phyloP scores from a whole-genome alignment of 37 sponge, comb jelly and placozoan species.

The Ephydatia muelleri region DNA sequence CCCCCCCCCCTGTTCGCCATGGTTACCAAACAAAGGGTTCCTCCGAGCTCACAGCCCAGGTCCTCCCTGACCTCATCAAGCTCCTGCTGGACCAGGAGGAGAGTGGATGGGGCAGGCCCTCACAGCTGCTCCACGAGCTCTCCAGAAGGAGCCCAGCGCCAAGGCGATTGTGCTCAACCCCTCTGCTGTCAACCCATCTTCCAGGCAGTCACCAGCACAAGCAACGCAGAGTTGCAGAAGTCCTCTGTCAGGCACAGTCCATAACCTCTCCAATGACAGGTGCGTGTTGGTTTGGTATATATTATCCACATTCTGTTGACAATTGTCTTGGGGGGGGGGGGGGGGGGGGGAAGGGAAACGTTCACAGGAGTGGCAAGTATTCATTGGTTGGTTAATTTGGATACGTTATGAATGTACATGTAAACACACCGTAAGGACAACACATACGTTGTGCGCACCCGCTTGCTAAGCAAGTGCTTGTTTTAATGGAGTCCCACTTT shows the following conservation, averaged over 20 bases:
- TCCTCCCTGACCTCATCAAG: constrained; percentile 73
- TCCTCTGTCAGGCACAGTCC: constrained; percentile 63
- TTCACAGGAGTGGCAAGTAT: too few relatives aligned
- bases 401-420: too few relatives aligned
- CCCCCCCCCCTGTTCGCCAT: not conserved
- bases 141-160: constrained; percentile 89
- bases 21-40: constrained; percentile 50
- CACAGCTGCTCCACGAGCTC: constrained; percentile 80
- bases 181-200: constrained; percentile 61
- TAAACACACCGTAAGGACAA: too few relatives aligned
- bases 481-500: too few relatives aligned
- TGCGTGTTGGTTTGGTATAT: not conserved
- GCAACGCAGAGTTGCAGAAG: constrained; percentile 72
- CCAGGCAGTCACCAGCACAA: constrained; percentile 68
- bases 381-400: too few relatives aligned
- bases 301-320: too few relatives aligned
- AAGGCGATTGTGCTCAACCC: constrained; percentile 76
- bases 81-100: constrained; percentile 71
- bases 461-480: too few relatives aligned
- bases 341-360: too few relatives aligned
- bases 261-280: constrained; percentile 82
- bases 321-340: not conserved
- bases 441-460: too few relatives aligned
- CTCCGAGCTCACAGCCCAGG: constrained; percentile 70
- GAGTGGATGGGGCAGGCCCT: constrained; percentile 52